Conservation (phyloP, 2,888 invertebrate genomes). For the Epiblema foenella region DNA sequence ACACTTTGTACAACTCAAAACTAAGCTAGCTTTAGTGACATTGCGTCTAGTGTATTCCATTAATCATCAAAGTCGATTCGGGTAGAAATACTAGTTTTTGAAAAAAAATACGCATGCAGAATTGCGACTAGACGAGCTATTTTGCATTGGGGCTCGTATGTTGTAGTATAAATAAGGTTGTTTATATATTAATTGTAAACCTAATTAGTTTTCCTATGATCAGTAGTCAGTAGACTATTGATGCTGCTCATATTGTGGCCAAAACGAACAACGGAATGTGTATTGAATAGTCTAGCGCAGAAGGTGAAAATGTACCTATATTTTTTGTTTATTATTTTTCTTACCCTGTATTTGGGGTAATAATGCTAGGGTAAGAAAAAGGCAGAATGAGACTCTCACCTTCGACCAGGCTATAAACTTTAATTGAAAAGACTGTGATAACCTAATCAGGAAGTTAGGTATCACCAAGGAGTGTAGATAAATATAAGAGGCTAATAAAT, state of each 20-base stretch:
- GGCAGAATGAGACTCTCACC: not conserved
- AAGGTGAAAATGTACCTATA: not conserved
- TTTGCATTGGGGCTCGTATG: too few species aligned
- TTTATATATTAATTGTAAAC: not conserved
- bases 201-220: not conserved
- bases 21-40: too few species aligned
- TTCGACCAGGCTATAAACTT: not conserved
- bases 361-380: not conserved
- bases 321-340: too few species aligned
- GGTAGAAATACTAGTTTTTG: too few species aligned
- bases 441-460: not conserved
- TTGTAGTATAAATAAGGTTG: not conserved
- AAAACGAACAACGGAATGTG: not conserved
- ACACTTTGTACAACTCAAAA: too few species aligned
- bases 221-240: too few species aligned
- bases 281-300: not conserved
- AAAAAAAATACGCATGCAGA: too few species aligned
- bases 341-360: not conserved
- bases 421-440: slow-evolving; percentile 17
- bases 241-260: slow-evolving; percentile 2
- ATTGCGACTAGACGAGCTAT: too few species aligned
- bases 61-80: too few species aligned
- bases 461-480: not conserved
- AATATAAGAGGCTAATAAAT: not conserved
- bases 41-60: too few species aligned